Conservation (phyloP, 2,113 vertebrate species). For the Rhizomys pruinosus region DNA sequence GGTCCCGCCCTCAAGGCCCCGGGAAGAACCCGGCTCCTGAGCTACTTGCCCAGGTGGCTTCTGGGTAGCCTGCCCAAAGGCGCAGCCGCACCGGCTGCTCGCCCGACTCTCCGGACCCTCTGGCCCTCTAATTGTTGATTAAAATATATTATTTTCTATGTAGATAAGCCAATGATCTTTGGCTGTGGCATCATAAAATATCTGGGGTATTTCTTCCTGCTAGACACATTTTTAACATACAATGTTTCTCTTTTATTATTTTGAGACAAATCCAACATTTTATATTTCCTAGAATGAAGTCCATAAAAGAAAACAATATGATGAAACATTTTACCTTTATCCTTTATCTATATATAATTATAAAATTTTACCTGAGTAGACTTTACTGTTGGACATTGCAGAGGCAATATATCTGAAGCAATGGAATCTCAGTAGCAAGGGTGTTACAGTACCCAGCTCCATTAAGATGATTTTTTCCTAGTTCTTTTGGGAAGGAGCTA, state of each 20-base stretch:
- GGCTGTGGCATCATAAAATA: conserved; percentile 1
- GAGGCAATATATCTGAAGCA: background rate
- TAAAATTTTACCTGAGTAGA: background rate
- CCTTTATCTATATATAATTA: conserved; percentile 32
- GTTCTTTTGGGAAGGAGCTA: conserved; percentile 12
- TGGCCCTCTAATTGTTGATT: no score
- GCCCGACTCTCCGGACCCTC: no score
- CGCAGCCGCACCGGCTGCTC: no score
- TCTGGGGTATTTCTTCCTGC: background rate
- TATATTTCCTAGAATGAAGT: background rate
- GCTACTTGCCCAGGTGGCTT: no score
- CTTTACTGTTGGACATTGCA: conserved; percentile 14
- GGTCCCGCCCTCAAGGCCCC: no score
- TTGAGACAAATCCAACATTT: conserved; percentile 28
- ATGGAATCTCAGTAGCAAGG: background rate
- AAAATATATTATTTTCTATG: conserved; percentile 57
- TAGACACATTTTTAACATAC: conserved; percentile 4
- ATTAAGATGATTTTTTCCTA: background rate
- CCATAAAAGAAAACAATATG: conserved; percentile 35
- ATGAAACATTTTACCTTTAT: background rate
- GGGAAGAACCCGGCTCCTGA: no score
- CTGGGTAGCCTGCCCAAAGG: no score
- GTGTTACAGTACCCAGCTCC: conserved; percentile 9
- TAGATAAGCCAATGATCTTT: conserved; percentile 58
- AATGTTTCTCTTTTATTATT: conserved; percentile 25